These are phyloP conservation scores for Xanthia togata DNA, from an alignment of 2,888 invertebrate genomes.

Conservation along the genomic window DNA sequence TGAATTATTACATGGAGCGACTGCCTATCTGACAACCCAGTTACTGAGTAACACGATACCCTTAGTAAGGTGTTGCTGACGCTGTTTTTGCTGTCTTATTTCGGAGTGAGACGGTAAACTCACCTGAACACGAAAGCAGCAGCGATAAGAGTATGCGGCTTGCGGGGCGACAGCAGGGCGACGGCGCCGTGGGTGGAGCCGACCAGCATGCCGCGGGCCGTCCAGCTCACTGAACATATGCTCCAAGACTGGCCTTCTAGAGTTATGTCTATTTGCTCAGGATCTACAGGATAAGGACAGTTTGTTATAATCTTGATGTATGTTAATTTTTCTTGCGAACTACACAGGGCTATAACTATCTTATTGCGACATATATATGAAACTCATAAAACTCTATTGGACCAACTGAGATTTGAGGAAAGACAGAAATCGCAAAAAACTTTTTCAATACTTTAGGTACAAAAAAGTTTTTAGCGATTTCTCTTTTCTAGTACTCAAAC, in stretches of 20 bases:
- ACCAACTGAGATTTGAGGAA: too few species aligned
- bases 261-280: slow-evolving; percentile 73
- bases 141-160: slow-evolving; percentile 67
- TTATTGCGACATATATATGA: too few species aligned
- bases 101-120: slow-evolving; percentile 37
- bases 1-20: neutral
- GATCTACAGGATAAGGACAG: slow-evolving; percentile 60
- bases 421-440: too few species aligned
- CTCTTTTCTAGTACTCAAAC: too few species aligned
- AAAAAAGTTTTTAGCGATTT: too few species aligned
- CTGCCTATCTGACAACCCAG: neutral
- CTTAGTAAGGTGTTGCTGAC: neutral
- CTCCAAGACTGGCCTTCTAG: slow-evolving; percentile 79
- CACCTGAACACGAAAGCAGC: slow-evolving; percentile 79
- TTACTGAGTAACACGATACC: neutral
- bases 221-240: slow-evolving; percentile 70
- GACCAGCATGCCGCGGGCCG: slow-evolving; percentile 85
- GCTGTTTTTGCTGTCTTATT: neutral
- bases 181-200: slow-evolving; percentile 92
- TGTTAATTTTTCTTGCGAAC: neutral
- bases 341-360: too few species aligned
- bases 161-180: slow-evolving; percentile 69
- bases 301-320: neutral
- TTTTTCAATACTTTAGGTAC: too few species aligned
- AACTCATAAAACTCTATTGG: too few species aligned